Conservation (phyloP, 2,113 vertebrate genomes). For the Mus spicilegus region DNA sequence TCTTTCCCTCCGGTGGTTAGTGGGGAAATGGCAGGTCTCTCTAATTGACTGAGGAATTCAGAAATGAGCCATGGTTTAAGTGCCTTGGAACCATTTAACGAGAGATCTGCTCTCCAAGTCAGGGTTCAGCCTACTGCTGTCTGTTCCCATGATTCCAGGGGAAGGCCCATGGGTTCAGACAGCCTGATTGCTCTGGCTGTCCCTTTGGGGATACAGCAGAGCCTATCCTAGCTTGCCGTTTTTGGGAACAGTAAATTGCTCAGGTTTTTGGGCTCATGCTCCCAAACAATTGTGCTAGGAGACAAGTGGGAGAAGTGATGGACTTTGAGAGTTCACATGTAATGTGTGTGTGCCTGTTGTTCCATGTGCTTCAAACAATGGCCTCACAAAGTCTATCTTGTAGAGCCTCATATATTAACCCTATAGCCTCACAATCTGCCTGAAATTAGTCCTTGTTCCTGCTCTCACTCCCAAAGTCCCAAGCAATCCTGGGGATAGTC, state of each 20-base stretch:
- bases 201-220: constrained; percentile 70
- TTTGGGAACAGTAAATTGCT: constrained; percentile 68
- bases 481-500: neutral
- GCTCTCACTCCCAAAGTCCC: neutral
- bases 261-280: constrained; percentile 73
- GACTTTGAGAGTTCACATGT: constrained; percentile 34
- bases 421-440: neutral
- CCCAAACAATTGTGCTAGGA: constrained; percentile 80
- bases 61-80: constrained; percentile 42
- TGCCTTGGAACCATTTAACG: neutral
- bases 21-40: neutral
- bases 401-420: neutral
- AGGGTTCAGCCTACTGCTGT: neutral
- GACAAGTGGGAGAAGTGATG: constrained; percentile 68
- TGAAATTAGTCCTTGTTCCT: neutral
- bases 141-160: neutral
- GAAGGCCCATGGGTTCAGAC: neutral
- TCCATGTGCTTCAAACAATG: constrained; percentile 22
- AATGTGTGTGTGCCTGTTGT: neutral
- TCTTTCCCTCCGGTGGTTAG: neutral
- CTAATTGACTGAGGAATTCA: constrained; percentile 47
- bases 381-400: neutral
- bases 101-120: constrained; percentile 1
- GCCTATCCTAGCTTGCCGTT: neutral
- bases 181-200: constrained; percentile 8